A percentile compares a stretch with the other conserved stretches of the same genome.
Conservation (phyloP, 2,113 vertebrate species). For the Marcusenius ussheri region DNA sequence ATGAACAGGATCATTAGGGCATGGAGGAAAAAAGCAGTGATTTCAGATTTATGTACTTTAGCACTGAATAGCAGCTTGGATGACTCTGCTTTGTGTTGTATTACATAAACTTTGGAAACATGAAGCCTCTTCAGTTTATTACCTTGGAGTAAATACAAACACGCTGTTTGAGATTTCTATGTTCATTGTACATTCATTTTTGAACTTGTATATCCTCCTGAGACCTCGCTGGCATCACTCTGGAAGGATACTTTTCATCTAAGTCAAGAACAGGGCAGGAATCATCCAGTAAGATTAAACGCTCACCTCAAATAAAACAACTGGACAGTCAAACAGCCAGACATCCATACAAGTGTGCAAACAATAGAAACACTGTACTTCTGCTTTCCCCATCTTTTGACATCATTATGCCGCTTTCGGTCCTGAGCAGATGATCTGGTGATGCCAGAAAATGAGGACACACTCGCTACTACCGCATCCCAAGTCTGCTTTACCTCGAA, state of each 20-base stretch:
- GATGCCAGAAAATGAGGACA: too few species aligned
- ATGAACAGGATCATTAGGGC: background rate
- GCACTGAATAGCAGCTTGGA: background rate
- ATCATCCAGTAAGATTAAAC: background rate
- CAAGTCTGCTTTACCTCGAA: too few species aligned
- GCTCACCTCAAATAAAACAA: background rate
- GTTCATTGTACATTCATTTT: background rate
- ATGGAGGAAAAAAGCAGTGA: background rate
- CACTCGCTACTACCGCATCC: too few species aligned
- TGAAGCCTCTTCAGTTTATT: background rate
- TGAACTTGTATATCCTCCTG: background rate
- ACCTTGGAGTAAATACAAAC: background rate
- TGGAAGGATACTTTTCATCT: background rate
- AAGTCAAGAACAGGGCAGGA: background rate
- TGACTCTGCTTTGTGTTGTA: background rate
- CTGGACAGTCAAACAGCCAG: background rate
- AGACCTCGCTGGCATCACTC: background rate
- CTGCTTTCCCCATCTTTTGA: too few species aligned
- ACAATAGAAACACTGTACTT: too few species aligned
- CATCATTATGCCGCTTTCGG: too few species aligned
- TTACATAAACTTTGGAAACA: background rate
- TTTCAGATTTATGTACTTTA: background rate
- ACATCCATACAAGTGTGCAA: too few species aligned
- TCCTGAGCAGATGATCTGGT: too few species aligned
- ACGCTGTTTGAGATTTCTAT: background rate